These are phyloP conservation scores for Acrocephalus arundinaceus DNA, from an alignment of 2,113 vertebrate genomes.

Conservation along the genomic window DNA sequence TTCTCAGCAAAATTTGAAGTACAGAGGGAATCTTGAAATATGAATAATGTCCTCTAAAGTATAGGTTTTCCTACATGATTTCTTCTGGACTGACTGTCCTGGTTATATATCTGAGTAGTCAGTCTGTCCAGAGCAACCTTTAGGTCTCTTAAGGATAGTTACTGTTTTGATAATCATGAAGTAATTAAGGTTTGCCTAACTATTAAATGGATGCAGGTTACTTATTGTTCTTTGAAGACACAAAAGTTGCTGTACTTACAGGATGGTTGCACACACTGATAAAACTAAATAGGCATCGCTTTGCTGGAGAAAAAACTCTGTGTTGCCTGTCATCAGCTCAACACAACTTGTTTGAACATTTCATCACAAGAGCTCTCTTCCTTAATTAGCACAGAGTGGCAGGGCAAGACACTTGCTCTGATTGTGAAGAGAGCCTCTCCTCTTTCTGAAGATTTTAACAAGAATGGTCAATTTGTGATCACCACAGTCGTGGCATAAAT, in stretches of 20 bases:
- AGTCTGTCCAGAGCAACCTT: background rate
- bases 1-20: background rate
- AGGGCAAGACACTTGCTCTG: background rate
- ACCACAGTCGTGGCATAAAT: background rate
- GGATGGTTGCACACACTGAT: background rate
- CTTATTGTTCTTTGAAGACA: background rate
- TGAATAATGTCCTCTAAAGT: background rate
- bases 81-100: background rate
- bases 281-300: background rate
- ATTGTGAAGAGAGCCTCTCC: background rate
- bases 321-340: background rate
- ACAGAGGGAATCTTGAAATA: background rate
- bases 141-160: background rate
- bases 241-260: background rate
- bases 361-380: background rate
- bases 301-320: background rate
- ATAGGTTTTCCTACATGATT: background rate
- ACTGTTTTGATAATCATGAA: background rate
- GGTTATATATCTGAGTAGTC: background rate
- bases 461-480: background rate
- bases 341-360: background rate
- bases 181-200: background rate
- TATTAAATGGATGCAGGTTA: background rate
- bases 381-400: background rate
- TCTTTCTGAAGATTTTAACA: background rate